A percentile compares a stretch with the other conserved stretches of the same genome.
Evolutionary conservation across 2,797 vertebrate species (phyloP).

Genomic region (Prionace glauca): DNA sequence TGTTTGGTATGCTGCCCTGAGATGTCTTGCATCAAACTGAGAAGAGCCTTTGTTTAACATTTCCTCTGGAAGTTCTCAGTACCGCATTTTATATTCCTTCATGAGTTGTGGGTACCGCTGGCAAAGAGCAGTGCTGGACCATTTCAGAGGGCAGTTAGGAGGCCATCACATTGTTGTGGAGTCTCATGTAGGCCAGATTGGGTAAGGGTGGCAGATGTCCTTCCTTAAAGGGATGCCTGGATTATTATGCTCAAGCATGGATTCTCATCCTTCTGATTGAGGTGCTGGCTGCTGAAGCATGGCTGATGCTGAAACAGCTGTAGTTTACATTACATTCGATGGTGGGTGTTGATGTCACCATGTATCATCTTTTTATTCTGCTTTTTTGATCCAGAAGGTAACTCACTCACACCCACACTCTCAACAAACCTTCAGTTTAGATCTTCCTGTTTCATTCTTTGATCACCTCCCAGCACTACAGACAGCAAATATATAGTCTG

Average conservation of each 20-base stretch:
- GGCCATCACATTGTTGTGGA: background rate
- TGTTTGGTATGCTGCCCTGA: background rate
- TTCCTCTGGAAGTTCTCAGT: background rate
- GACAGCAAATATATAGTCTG: background rate
- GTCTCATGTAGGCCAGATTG: background rate
- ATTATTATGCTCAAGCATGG: background rate
- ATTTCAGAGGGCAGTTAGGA: background rate
- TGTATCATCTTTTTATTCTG: background rate
- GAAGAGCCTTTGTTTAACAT: background rate
- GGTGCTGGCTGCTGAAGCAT: background rate
- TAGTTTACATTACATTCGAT: background rate
- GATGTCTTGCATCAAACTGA: background rate
- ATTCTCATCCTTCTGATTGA: background rate
- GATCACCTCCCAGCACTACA: too few relatives aligned
- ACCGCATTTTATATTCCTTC: too few relatives aligned
- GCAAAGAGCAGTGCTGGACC: background rate
- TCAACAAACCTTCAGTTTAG: too few relatives aligned
- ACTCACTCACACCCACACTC: background rate
- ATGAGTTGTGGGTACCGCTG: background rate
- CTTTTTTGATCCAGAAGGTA: background rate
- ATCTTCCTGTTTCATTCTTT: too few relatives aligned
- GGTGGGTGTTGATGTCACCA: background rate
- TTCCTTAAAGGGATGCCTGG: background rate
- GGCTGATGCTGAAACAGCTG: background rate
- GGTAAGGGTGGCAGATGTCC: background rate